These are phyloP conservation scores for Ptychodera flava DNA, from an alignment of 35 echinoderm and acorn worm genomes.

Conservation along the genomic window DNA sequence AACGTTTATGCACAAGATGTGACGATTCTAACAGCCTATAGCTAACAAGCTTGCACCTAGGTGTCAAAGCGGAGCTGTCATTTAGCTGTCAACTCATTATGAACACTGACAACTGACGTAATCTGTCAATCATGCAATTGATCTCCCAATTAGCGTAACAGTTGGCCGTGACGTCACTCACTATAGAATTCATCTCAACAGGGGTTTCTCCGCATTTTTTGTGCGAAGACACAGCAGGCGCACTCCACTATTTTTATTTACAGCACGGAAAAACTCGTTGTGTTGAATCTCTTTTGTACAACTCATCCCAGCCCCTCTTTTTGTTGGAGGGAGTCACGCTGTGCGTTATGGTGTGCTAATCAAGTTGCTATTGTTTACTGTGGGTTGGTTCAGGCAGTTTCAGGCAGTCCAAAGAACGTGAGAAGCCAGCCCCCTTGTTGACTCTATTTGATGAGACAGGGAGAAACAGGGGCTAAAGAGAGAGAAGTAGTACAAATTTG, in stretches of 20 bases:
- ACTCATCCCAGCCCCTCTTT: background rate
- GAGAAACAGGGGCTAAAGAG: background rate
- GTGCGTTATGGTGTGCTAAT: constrained; percentile 5
- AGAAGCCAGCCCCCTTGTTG: background rate
- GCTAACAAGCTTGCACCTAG: constrained; percentile 18
- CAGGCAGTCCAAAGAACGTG: background rate
- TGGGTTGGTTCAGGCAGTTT: background rate
- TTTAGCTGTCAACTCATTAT: constrained; percentile 80
- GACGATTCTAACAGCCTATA: constrained; percentile 34
- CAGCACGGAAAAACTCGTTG: background rate
- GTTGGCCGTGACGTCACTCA: constrained; percentile 45
- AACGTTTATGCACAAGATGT: constrained; percentile 29
- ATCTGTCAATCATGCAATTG: constrained; percentile 75
- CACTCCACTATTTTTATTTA: background rate
- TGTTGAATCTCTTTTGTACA: background rate
- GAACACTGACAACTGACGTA: constrained; percentile 78
- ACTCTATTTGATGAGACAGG: background rate
- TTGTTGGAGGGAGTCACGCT: background rate
- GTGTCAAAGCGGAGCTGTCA: constrained; percentile 65
- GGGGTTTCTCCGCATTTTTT: background rate
- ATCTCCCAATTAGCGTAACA: constrained; percentile 85
- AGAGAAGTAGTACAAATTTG: background rate
- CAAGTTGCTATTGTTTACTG: background rate
- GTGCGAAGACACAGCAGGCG: background rate
- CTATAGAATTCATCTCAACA: constrained; percentile 9